Evolutionary conservation across 2,888 invertebrate genomes (phyloP).

Genomic region (Pedicia rivosa): DNA sequence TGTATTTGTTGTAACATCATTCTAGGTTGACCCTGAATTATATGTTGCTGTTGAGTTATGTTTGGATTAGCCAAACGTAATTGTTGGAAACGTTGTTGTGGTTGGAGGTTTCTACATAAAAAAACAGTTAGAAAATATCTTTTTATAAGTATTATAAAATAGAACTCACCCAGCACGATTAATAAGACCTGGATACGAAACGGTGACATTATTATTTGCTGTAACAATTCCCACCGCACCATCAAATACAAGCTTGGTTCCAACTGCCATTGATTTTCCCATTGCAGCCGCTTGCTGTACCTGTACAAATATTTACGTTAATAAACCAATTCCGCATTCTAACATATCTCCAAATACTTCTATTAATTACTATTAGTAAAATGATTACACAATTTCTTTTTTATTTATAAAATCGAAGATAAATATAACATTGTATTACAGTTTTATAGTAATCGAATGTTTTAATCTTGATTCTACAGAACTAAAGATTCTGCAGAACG

Average conservation of each 20-base stretch:
- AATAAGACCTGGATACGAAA: slow-evolving; percentile 21
- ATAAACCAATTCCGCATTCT: background rate
- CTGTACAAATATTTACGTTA: slow-evolving; percentile 25
- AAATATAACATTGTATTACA: no score
- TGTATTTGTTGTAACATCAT: slow-evolving; percentile 8
- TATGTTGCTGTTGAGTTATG: slow-evolving; percentile 2
- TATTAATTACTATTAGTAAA: no score
- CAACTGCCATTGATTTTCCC: slow-evolving; percentile 37
- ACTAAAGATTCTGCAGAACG: no score
- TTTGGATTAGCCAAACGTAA: slow-evolving; percentile 7
- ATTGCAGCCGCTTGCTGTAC: slow-evolving; percentile 49
- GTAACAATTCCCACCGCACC: slow-evolving; percentile 48
- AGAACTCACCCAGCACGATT: slow-evolving; percentile 6
- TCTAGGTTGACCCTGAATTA: slow-evolving; percentile 4
- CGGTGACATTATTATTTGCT: slow-evolving; percentile 35
- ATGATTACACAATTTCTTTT: no score
- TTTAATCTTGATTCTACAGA: no score
- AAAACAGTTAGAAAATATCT: slow-evolving; percentile 1
- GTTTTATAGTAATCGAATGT: no score
- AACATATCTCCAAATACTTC: no score
- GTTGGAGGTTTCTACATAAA: slow-evolving; percentile 1
- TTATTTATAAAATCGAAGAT: no score
- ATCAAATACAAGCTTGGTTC: slow-evolving; percentile 36
- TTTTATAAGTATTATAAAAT: slow-evolving; percentile 1
- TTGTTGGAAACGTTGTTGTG: slow-evolving; percentile 10